Percentiles rank a stretch among this genome's conserved stretches.
phyloP scores from a whole-genome alignment of 2,888 invertebrate genomes.

The Idaea straminata region DNA sequence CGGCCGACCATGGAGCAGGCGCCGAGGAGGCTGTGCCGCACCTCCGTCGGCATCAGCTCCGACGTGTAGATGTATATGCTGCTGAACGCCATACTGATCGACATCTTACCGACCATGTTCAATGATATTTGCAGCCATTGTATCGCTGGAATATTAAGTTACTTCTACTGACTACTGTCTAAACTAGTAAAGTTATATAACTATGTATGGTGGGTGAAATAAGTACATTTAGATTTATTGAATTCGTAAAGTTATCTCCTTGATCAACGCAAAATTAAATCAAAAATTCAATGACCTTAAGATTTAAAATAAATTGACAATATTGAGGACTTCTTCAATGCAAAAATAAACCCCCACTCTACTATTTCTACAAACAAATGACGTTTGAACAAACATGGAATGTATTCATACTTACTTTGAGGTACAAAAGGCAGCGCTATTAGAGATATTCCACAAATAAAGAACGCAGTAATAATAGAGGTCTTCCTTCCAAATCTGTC shows the following conservation, averaged over 20 bases:
- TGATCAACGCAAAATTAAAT: too few species aligned
- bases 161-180: conserved; percentile 8
- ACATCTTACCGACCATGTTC: conserved; percentile 70
- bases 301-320: too few species aligned
- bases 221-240: too few species aligned
- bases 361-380: neutral
- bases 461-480: conserved; percentile 79
- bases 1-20: conserved; percentile 84
- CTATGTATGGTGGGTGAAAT: too few species aligned
- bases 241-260: too few species aligned
- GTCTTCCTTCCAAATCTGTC: conserved; percentile 80
- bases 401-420: conserved; percentile 54
- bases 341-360: too few species aligned
- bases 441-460: conserved; percentile 79
- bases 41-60: conserved; percentile 84
- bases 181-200: too few species aligned
- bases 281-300: too few species aligned
- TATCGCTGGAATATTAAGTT: conserved; percentile 41
- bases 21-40: conserved; percentile 82
- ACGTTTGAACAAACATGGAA: neutral
- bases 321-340: too few species aligned
- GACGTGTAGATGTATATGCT: conserved; percentile 80
- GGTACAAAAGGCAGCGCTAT: conserved; percentile 81
- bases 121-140: conserved; percentile 74
- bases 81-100: conserved; percentile 72